Evolutionary conservation across 2,888 invertebrate genomes (phyloP), one percentile per base, ranked within the genome.

Genomic region (Drosophila limbata): DNA sequence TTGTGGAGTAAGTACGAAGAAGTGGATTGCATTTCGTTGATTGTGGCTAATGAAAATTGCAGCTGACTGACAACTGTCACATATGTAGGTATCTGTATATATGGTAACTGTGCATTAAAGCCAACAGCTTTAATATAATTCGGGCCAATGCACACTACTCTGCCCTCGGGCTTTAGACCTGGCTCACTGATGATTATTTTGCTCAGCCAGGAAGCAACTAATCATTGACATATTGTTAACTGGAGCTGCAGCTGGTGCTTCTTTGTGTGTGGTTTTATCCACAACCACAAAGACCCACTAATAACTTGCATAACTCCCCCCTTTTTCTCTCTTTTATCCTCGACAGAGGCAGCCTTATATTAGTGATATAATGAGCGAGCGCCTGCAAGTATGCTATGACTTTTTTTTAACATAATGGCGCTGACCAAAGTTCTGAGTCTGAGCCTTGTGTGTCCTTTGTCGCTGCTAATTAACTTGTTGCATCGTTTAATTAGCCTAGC

Each of bases 401-500:
- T 77, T 81, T 84, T 78, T 64, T 84, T 78, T 64, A 53, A 55
- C 65, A 66, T 64, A 66, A 73, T 76, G 52, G 17, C 28, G 19
- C 55, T 51, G 67, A 66, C 72, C 65, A 77, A 28, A 72, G 79
- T 48, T 51, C 57, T 67, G 13, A 45, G 44, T 59, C 55, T 48
- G 25, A 50, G 61, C 40, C 6, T 17, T 28, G n/a, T 51, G 17
- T 64, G 51, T 69, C 50, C 66, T 77, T 77, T 75, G 68, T 77
- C 62, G 40, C 47, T 79, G 69, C 87, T 85, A 85, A 87, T 87
- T 83, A 86, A 87, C 85, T 87, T 86, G 85, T 86, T 86, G 87
- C 85, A 69, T 78, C 83, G 83, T 81, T 80, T 86, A 86, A 84
- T 86, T 84, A 84, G 72, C 64, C 81, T 64, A 57, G 72, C 71